Base-by-base conservation (phyloP, 2,113 vertebrate genomes). In the Tachysurus vachellii region DNA sequence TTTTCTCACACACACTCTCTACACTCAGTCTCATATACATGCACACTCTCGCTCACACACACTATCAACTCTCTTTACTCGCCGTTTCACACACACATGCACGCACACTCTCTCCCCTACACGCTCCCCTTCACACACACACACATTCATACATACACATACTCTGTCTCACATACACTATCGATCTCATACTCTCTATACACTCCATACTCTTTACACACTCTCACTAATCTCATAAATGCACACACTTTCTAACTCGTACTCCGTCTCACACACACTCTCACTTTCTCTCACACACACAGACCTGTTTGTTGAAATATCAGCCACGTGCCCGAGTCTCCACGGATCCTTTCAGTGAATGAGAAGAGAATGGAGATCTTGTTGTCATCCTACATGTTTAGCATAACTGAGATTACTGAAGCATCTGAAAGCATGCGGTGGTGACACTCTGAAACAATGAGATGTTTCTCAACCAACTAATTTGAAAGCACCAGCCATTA, bases 301-400 rank as follows among this genome's bases (percentile, higher is more conserved):
- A 16, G 71, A 89, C 86, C 85, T 77, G 87, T 85, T 42, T 64
- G 90, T 92, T 93, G 92, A 94, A 94, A 82, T 90, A 91, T 95
- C 84, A 90, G 92, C 90, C 82, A 53, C 36, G 21, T n/a, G 73
- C 53, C 71, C 47, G 8, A 68, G 14, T 76, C 77, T 89, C 61
- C 87, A 82, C 84, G 68, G 66, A 71, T 84, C 71, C 59, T 47
- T 88, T 86, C 80, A 84, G 84, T 85, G 88, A 87, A 92, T 88
- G 82, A 94, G 91, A 95, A 89, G 82, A 94, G 91, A 95, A 95
- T 93, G 88, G 89, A 76, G 47, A 88, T 80, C 66, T 94, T 95
- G 93, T 94, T 91, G 62, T 87, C 88, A 86, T 93, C 93, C 93
- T 85, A 93, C 95, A 91, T 88, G 76, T 88, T 90, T 86, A 53